phyloP scores from a whole-genome alignment of 2,113 vertebrate genomes.

The Ictalurus punctatus region DNA sequence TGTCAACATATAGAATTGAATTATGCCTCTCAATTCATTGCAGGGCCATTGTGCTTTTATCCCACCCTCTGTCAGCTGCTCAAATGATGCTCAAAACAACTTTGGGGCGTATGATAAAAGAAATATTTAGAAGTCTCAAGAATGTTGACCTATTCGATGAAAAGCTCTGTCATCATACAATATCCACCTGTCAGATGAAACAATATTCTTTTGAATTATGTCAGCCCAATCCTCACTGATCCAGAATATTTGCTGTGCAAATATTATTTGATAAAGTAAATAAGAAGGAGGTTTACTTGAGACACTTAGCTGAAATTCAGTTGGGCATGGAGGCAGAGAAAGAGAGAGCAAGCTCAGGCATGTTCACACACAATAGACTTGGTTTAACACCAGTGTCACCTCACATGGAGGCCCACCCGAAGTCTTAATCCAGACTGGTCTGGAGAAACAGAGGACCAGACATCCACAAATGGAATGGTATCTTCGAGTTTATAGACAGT shows the following conservation, averaged over 20 bases:
- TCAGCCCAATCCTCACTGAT: constrained; percentile 8
- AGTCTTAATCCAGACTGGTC: neutral
- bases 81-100: neutral
- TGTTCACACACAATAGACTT: neutral
- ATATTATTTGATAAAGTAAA: constrained; percentile 30
- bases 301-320: constrained; percentile 14
- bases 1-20: neutral
- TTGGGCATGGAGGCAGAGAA: neutral
- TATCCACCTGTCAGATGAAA: neutral
- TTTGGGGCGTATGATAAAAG: neutral
- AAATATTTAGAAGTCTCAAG: neutral
- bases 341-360: neutral
- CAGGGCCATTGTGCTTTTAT: neutral
- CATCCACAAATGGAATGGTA: neutral
- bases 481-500: neutral
- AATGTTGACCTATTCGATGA: neutral
- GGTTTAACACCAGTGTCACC: neutral
- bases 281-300: constrained; percentile 13
- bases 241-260: constrained; percentile 1
- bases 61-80: neutral
- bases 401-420: neutral
- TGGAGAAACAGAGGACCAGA: neutral
- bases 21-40: neutral
- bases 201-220: constrained; percentile 39
- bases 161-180: constrained; percentile 15